Evolutionary conservation across 2,797 vertebrate genomes (phyloP).

Genomic region (Sebastes miniatus): DNA sequence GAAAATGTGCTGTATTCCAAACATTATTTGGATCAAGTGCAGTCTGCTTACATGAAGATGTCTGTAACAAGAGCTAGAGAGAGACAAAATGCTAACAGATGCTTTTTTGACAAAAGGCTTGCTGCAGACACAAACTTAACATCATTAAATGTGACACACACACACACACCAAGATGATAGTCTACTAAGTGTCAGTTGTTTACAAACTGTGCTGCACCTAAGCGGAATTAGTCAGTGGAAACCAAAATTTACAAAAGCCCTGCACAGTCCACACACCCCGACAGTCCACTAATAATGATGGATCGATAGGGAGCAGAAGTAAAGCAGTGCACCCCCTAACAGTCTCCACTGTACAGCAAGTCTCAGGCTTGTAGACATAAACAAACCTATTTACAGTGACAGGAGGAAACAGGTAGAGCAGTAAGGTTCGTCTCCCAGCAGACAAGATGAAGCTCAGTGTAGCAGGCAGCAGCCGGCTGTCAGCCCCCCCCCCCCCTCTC

Average conservation of each 20-base stretch:
- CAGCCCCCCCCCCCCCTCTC: background rate
- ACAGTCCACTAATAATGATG: slow-evolving; percentile 21
- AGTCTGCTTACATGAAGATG: background rate
- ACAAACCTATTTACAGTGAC: slow-evolving; percentile 52
- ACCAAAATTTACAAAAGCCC: background rate
- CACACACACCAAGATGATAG: background rate
- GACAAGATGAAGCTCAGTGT: slow-evolving; percentile 38
- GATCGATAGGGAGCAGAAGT: slow-evolving; percentile 3
- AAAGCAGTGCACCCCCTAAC: background rate
- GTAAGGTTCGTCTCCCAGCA: slow-evolving; percentile 39
- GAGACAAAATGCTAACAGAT: background rate
- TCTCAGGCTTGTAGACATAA: slow-evolving; percentile 28
- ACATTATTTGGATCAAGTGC: background rate
- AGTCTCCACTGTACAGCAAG: background rate
- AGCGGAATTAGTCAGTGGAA: background rate
- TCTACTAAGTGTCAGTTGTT: background rate
- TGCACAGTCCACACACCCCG: no score
- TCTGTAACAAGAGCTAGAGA: background rate
- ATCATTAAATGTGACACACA: background rate
- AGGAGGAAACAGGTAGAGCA: slow-evolving; percentile 48
- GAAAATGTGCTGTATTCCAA: background rate
- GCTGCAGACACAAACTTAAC: background rate
- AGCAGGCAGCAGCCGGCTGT: slow-evolving; percentile 45
- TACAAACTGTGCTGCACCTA: background rate
- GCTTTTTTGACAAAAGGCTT: background rate